phyloP scores from a whole-genome alignment of 2,797 vertebrate species.

The Pipistrellus nathusii region DNA sequence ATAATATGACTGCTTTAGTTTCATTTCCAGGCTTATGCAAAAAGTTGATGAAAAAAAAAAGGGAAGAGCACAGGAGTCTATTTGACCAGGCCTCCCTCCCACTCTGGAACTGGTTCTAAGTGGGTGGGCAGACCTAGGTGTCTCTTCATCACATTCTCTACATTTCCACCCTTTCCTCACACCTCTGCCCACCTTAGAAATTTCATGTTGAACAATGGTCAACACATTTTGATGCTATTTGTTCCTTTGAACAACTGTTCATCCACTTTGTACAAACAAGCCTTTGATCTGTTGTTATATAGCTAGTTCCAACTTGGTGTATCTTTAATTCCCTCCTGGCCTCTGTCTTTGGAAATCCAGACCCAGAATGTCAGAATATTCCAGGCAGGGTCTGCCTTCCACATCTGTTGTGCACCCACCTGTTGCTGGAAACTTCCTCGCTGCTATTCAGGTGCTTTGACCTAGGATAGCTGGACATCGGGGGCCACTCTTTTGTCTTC shows the following conservation, averaged over 20 bases:
- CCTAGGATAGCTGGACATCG: no score
- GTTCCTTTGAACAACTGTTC: neutral
- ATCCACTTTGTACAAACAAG: neutral
- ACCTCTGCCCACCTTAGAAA: accelerated
- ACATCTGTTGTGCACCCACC: accelerated
- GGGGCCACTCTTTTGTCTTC: neutral
- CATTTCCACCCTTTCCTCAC: neutral
- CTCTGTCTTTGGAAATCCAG: neutral
- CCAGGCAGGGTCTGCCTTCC: no score
- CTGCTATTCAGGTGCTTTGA: neutral
- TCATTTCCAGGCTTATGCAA: neutral
- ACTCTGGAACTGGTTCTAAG: accelerated
- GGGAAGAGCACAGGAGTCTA: accelerated
- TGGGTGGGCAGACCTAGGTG: accelerated
- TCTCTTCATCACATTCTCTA: neutral
- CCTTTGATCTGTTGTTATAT: accelerated
- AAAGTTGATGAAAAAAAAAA: neutral
- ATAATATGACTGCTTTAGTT: no score
- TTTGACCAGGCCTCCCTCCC: neutral
- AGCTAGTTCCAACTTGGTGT: neutral
- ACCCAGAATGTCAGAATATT: neutral
- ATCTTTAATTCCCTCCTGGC: accelerated
- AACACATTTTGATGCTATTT: accelerated
- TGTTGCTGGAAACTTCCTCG: accelerated
- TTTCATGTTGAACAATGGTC: accelerated